Percentiles rank a stretch among this genome's conserved stretches.
Evolutionary conservation across 2,888 invertebrate genomes (phyloP).

Genomic region (Cryptus armator): DNA sequence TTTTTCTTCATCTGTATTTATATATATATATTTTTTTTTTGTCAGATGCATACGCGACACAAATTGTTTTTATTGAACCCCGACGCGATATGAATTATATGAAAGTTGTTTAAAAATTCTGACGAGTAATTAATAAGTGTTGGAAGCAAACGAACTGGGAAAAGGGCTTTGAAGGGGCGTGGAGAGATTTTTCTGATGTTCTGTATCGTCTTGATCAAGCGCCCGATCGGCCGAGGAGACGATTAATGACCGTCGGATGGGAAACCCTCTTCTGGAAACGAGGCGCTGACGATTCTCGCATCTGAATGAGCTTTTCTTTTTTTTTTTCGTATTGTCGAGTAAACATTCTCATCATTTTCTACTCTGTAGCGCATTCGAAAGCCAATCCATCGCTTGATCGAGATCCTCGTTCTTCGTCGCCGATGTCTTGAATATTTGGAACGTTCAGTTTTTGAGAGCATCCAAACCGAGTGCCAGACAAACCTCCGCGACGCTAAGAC

Average conservation of each 20-base stretch:
- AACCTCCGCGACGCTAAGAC: constrained; percentile 98
- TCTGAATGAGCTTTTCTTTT: not conserved
- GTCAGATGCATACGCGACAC: not conserved
- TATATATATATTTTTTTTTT: not conserved
- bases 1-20: too few species aligned
- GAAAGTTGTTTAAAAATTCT: constrained; percentile 27
- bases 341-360: constrained; percentile 88
- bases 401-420: constrained; percentile 99
- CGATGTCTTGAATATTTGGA: constrained; percentile 99
- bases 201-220: constrained; percentile 44
- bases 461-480: constrained; percentile 98
- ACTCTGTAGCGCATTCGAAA: constrained; percentile 95
- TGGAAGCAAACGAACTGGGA: constrained; percentile 45
- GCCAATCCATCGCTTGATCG: constrained; percentile 99
- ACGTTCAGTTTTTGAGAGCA: constrained; percentile 97
- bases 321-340: constrained; percentile 1
- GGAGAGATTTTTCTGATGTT: not conserved
- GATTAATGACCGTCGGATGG: constrained; percentile 35
- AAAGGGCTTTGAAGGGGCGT: not conserved
- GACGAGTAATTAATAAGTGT: constrained; percentile 61
- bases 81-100: constrained; percentile 23
- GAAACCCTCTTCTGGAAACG: constrained; percentile 2
- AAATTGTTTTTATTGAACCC: not conserved
- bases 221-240: constrained; percentile 35
- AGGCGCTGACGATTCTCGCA: not conserved